Percentiles rank a stretch among this genome's conserved stretches.
Conservation (phyloP, 2,888 invertebrate species). For the Ectropis crepuscularia region DNA sequence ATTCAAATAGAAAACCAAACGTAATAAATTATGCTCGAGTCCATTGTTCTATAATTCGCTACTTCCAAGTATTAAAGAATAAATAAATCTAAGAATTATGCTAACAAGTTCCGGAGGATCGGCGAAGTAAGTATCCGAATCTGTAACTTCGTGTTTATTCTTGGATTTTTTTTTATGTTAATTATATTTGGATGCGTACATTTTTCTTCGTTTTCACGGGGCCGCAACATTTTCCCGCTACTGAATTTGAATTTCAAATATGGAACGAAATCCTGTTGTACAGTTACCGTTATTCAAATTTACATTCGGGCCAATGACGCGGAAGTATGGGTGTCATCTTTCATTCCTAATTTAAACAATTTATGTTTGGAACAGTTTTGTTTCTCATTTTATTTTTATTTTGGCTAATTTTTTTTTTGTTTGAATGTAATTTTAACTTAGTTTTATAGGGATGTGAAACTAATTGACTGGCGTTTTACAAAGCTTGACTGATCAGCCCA, state of each 20-base stretch:
- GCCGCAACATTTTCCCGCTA: conserved; percentile 66
- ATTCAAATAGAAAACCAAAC: conserved; percentile 13
- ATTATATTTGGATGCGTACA: conserved; percentile 73
- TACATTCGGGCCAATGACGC: conserved; percentile 74
- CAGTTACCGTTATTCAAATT: conserved; percentile 72
- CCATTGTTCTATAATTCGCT: conserved; percentile 29
- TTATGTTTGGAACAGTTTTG: conserved; percentile 62
- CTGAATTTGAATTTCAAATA: conserved; percentile 77
- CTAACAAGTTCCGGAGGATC: conserved; percentile 49
- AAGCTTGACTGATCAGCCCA: no score
- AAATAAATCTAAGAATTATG: conserved; percentile 50
- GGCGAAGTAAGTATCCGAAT: conserved; percentile 46
- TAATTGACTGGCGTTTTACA: no score
- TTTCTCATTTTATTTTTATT: conserved; percentile 45
- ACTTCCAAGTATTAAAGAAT: conserved; percentile 30
- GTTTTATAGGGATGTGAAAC: no score
- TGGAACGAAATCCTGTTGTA: conserved; percentile 68
- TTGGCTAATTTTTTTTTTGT: background rate
- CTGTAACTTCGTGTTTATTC: conserved; percentile 66
- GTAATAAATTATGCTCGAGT: conserved; percentile 14
- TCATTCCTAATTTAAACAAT: conserved; percentile 65
- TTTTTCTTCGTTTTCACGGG: conserved; percentile 68
- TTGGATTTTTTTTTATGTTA: conserved; percentile 68
- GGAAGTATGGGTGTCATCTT: conserved; percentile 74
- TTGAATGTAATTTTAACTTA: background rate